A percentile compares a stretch with the other conserved stretches of the same genome.
phyloP scores from a whole-genome alignment of 2,113 vertebrate species.

The Apteryx owenii region DNA sequence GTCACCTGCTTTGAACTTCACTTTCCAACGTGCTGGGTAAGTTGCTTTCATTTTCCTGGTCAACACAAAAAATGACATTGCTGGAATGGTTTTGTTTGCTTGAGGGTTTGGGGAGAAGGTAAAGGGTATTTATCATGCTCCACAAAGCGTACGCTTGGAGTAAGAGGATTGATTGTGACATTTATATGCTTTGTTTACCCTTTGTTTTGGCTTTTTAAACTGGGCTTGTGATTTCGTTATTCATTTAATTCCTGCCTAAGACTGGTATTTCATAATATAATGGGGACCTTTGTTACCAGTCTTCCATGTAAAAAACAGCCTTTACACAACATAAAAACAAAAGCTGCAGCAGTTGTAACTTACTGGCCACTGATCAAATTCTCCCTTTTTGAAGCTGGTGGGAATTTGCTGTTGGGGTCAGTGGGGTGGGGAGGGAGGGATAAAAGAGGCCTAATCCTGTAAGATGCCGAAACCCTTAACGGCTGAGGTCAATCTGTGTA shows the following conservation, averaged over 20 bases:
- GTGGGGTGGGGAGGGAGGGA: not conserved
- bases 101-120: not conserved
- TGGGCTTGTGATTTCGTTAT: not conserved
- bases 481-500: not conserved
- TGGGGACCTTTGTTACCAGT: not conserved
- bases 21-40: rapidly evolving
- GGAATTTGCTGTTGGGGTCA: not conserved
- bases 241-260: not conserved
- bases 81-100: not conserved
- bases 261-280: not conserved
- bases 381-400: not conserved
- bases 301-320: not conserved
- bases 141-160: not conserved
- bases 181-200: not conserved
- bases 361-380: not conserved
- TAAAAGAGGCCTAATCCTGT: not conserved
- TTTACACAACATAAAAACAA: not conserved
- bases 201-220: not conserved
- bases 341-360: not conserved
- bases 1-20: not conserved
- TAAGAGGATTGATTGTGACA: not conserved
- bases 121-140: not conserved
- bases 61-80: not conserved
- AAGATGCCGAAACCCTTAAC: not conserved
- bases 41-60: not conserved